phyloP scores from a whole-genome alignment of 2,888 invertebrate genomes.

The Malthinus seriepunctatus region DNA sequence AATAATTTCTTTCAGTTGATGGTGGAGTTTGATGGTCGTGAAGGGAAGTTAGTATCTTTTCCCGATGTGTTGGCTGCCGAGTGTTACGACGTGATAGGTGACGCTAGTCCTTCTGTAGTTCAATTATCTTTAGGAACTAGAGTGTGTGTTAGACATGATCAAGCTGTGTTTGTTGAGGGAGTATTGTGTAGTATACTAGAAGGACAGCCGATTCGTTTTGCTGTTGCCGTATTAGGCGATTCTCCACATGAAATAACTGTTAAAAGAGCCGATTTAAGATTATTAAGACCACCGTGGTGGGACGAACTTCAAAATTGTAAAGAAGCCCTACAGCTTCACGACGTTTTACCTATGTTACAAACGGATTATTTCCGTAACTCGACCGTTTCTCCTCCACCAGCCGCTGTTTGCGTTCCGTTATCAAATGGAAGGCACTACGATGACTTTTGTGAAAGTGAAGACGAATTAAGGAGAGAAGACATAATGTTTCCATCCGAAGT shows the following conservation, averaged over 20 bases:
- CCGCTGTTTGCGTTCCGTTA: conserved; percentile 58
- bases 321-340: conserved; percentile 29
- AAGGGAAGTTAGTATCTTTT: conserved; percentile 70
- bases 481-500: conserved; percentile 83
- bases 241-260: conserved; percentile 67
- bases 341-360: conserved; percentile 30
- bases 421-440: conserved; percentile 72
- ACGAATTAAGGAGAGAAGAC: conserved; percentile 84
- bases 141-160: conserved; percentile 78
- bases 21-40: conserved; percentile 81
- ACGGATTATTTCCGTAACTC: conserved; percentile 60
- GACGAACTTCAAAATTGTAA: conserved; percentile 81
- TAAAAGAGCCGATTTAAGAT: conserved; percentile 86
- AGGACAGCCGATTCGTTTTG: conserved; percentile 67
- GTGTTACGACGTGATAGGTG: conserved; percentile 87
- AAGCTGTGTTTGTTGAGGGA: conserved; percentile 83
- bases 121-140: conserved; percentile 79
- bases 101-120: conserved; percentile 85
- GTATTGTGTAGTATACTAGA: conserved; percentile 72
- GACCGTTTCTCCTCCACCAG: conserved; percentile 64
- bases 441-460: conserved; percentile 85
- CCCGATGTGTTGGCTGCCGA: conserved; percentile 78
- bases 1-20: conserved; percentile 56
- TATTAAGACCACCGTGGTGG: conserved; percentile 94
- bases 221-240: conserved; percentile 62